Evolutionary conservation across 2,888 invertebrate species (phyloP), one percentile per base, ranked within the genome.

Genomic region (Melikaiella ostensackeni): DNA sequence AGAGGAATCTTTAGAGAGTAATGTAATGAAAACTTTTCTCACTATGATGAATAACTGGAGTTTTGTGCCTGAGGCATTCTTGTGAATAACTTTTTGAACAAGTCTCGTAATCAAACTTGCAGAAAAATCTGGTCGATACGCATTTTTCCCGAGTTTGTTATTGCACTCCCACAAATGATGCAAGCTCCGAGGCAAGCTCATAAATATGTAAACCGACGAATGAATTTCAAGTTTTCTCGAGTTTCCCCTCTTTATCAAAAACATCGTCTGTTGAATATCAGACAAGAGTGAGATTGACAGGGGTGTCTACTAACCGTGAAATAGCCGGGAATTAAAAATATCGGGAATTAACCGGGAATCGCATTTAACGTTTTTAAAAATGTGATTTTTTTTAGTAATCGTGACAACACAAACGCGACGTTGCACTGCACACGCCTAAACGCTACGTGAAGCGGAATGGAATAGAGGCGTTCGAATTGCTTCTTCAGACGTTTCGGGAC

Each of bases 121-220:
- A 62, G n/a, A 62, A 62, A 35, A 21, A 46, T 19, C 50, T 9
- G n/a, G 46, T n/a, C n/a, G 66, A 19, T 46, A 50, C 7, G 19
- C 55, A 38, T 13, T 74, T 57, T 50, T 38, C 74, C 13, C 4
- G 27, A 33, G 50, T 66, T 75, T 59, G 74, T 81, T 76, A 75
- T 78, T 75, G 11, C 24, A 61, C 9, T 42, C 11, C 33, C 27
- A 5, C 24, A 21, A 63, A 63, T 33, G 35, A 77, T 38, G n/a
- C n/a, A n/a, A n/a, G n/a, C n/a, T n/a, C n/a, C n/a, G 4, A 30
- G 2, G 35, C 24, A 64, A n/a, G 11, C 35, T 27, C 16, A 59
- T 59, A 64, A 70, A 33, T 50, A 21, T 38, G 63, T 38, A 42
- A 75, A 35, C 38, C 42, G 50, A 46, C 6, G 35, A 35, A 62